Evolutionary conservation across 2,113 vertebrate species (phyloP).

Genomic region (Orientallactaga bullata): DNA sequence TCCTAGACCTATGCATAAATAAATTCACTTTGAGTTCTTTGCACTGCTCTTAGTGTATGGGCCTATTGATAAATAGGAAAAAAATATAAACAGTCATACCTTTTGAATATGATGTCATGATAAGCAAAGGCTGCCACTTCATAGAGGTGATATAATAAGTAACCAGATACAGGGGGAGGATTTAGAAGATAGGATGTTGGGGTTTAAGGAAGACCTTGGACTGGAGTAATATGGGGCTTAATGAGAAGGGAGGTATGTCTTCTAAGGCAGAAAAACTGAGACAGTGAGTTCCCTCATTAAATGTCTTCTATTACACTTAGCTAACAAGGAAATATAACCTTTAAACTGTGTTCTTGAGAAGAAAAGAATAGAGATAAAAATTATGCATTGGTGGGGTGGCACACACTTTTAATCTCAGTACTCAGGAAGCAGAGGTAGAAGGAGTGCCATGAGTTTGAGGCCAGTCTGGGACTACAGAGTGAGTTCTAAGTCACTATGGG

Average conservation of each 20-base stretch:
- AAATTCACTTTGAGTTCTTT: slow-evolving; percentile 62
- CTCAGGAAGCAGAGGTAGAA: too few species aligned
- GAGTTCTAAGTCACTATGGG: too few species aligned
- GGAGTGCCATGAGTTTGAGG: too few species aligned
- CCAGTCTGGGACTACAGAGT: too few species aligned
- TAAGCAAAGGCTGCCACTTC: slow-evolving; percentile 10
- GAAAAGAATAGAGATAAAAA: slow-evolving; percentile 18
- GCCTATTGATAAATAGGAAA: background rate
- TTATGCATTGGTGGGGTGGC: too few species aligned
- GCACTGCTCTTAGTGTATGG: background rate
- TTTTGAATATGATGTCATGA: slow-evolving; percentile 53
- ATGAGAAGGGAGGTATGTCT: background rate
- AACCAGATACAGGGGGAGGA: background rate
- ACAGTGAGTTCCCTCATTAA: background rate
- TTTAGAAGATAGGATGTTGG: background rate
- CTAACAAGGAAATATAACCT: background rate
- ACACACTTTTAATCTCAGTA: too few species aligned
- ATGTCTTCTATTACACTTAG: background rate
- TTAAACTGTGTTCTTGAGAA: background rate
- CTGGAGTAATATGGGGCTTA: background rate
- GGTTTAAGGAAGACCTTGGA: background rate
- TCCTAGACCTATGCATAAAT: slow-evolving; percentile 57
- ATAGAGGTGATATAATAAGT: background rate
- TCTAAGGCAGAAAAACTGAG: background rate
- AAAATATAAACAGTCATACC: slow-evolving; percentile 30